Percentiles rank a stretch among this genome's conserved stretches.
These are phyloP conservation scores for Aelia acuminata DNA, from an alignment of 2,888 invertebrate species.

Conservation along the genomic window DNA sequence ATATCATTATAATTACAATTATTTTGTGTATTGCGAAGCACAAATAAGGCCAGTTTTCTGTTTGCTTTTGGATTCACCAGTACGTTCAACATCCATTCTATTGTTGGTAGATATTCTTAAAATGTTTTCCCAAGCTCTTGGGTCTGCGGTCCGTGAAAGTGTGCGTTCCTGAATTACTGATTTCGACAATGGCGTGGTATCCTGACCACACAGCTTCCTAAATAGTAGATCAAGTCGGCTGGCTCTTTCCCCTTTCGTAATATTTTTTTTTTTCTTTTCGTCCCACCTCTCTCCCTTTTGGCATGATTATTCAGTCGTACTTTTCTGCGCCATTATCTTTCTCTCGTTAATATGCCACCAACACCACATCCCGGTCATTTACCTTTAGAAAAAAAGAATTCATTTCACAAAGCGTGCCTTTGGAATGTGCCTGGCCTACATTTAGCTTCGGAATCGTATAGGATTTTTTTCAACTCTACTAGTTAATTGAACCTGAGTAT, in stretches of 20 bases:
- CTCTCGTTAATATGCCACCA: slow-evolving; percentile 12
- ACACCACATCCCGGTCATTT: not conserved
- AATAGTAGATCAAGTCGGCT: not conserved
- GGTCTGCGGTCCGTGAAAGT: not conserved
- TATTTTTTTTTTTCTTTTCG: not conserved
- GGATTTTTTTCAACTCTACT: not conserved
- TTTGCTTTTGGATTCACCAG: too few relatives aligned
- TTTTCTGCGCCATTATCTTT: slow-evolving; percentile 5
- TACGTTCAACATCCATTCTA: too few relatives aligned
- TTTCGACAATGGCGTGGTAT: not conserved
- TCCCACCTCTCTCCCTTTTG: not conserved
- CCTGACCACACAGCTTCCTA: not conserved
- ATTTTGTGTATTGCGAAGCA: too few relatives aligned
- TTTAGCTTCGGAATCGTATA: not conserved
- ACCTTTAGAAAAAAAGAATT: not conserved
- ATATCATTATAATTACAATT: too few relatives aligned
- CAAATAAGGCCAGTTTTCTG: too few relatives aligned
- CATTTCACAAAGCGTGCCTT: not conserved
- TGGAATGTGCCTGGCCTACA: slow-evolving; percentile 22
- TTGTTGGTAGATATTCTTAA: not conserved
- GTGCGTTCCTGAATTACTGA: not conserved
- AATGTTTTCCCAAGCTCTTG: not conserved
- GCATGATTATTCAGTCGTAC: not conserved
- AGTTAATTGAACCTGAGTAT: too few relatives aligned
- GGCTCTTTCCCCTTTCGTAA: slow-evolving; percentile 10